Conservation (phyloP, 2,888 invertebrate species). For the Oligia strigilis region DNA sequence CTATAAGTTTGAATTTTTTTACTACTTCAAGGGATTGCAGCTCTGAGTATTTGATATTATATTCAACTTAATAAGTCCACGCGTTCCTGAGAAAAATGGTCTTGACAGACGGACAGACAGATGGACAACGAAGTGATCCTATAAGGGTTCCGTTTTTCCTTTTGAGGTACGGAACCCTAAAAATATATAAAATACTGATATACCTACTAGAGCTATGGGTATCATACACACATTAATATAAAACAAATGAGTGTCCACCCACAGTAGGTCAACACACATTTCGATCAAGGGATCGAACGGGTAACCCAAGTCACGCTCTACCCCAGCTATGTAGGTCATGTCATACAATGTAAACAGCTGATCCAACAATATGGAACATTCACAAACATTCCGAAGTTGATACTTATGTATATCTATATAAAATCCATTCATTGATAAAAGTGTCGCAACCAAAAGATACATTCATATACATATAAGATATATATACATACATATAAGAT, state of each 20-base stretch:
- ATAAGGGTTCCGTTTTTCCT: no score
- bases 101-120: no score
- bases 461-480: no score
- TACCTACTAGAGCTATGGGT: neutral
- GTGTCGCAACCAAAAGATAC: slow-evolving; percentile 36
- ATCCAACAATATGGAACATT: slow-evolving; percentile 24
- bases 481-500: neutral
- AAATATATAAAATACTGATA: no score
- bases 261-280: slow-evolving; percentile 16
- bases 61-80: no score
- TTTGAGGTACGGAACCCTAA: no score
- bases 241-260: slow-evolving; percentile 9
- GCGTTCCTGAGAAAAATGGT: no score
- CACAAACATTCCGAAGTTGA: slow-evolving; percentile 11
- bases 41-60: no score
- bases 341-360: slow-evolving; percentile 34
- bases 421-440: slow-evolving; percentile 34
- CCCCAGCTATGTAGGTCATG: slow-evolving; percentile 47
- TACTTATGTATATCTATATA: neutral
- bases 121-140: no score
- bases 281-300: slow-evolving; percentile 18
- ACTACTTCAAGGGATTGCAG: no score
- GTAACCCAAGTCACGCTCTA: slow-evolving; percentile 31
- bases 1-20: no score
- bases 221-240: neutral